Evolutionary conservation across 2,888 invertebrate genomes (phyloP).

Genomic region (Muscina levida): DNA sequence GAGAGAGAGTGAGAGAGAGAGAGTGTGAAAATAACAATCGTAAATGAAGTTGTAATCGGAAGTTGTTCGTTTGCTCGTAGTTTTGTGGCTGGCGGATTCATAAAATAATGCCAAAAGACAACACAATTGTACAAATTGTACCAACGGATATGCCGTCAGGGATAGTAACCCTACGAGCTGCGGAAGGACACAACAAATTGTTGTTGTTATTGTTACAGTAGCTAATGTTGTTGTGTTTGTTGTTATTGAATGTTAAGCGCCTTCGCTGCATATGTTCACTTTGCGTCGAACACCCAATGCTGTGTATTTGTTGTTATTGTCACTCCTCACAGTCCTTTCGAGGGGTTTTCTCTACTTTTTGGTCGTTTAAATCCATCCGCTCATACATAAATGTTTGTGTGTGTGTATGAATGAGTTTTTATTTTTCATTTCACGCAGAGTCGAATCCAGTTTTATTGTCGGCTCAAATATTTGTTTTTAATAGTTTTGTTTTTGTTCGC

Average conservation of each 20-base stretch:
- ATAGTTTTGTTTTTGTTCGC: constrained; percentile 72
- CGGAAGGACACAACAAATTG: constrained; percentile 54
- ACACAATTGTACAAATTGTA: constrained; percentile 78
- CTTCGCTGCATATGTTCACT: constrained; percentile 76
- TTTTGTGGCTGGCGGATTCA: constrained; percentile 51
- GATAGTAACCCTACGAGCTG: constrained; percentile 64
- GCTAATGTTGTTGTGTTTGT: constrained; percentile 31
- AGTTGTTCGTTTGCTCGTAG: constrained; percentile 76
- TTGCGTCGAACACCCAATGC: constrained; percentile 69
- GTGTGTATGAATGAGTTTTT: constrained; percentile 10
- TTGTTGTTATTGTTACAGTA: constrained; percentile 41
- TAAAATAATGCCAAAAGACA: constrained; percentile 68
- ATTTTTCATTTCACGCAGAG: constrained; percentile 49
- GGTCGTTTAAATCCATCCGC: constrained; percentile 32
- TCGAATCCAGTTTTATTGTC: constrained; percentile 41
- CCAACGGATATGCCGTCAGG: constrained; percentile 76
- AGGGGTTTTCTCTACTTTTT: constrained; percentile 5
- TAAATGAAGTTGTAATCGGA: constrained; percentile 79
- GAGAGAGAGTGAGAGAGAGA: too few species aligned
- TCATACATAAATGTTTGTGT: neutral
- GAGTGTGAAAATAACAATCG: constrained; percentile 18
- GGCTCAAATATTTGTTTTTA: constrained; percentile 78
- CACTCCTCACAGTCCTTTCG: constrained; percentile 47
- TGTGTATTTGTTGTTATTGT: constrained; percentile 48
- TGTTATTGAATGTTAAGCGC: constrained; percentile 50